A percentile compares a stretch with the other conserved stretches of the same genome.
Conservation (phyloP, 2,888 invertebrate genomes). For the Campoplex nolae region DNA sequence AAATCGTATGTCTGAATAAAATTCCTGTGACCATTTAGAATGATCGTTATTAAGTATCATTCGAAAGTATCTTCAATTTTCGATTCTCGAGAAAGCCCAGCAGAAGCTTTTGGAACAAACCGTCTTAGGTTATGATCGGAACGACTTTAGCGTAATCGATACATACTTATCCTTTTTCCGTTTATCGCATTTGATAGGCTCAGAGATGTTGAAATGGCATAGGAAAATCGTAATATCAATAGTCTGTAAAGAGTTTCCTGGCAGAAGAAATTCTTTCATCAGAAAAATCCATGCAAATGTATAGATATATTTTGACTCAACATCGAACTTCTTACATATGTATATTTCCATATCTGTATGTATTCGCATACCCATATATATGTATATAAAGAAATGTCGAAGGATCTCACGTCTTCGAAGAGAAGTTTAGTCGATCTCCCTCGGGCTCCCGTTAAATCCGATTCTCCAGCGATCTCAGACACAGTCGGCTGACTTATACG, state of each 20-base stretch:
- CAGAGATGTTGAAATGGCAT: neutral
- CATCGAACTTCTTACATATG: neutral
- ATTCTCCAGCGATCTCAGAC: constrained; percentile 59
- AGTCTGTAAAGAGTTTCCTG: constrained; percentile 8
- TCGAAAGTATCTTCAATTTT: neutral
- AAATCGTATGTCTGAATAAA: too few species aligned
- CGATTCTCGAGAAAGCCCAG: neutral
- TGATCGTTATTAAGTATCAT: too few species aligned
- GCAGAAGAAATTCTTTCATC: constrained; percentile 1
- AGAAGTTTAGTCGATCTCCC: constrained; percentile 53
- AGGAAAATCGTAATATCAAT: constrained; percentile 11
- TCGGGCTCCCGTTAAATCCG: constrained; percentile 65
- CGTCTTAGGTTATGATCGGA: neutral
- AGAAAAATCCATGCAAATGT: neutral
- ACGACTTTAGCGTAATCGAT: neutral
- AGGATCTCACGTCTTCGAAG: constrained; percentile 31
- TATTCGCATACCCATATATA: neutral
- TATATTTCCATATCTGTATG: neutral
- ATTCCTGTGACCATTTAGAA: too few species aligned
- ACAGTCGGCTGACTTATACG: constrained; percentile 48
- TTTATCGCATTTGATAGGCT: neutral
- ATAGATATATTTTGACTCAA: neutral
- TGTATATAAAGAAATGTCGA: constrained; percentile 30
- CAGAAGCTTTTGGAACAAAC: neutral
- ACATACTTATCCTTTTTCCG: neutral